Base-by-base conservation (phyloP, 2,113 vertebrate genomes). In the Pangasianodon gigas region DNA sequence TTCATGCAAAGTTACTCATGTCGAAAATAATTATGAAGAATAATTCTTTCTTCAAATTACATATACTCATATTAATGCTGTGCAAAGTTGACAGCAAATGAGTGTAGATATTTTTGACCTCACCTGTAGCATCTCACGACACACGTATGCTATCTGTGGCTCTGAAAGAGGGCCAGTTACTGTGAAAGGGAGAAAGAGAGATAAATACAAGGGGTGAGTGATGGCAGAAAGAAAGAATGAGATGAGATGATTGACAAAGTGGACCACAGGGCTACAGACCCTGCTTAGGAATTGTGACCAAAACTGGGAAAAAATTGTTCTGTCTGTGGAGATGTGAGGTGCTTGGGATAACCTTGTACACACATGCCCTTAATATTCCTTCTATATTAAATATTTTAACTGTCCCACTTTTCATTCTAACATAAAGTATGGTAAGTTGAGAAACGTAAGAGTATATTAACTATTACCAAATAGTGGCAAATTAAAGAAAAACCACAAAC, bases 41-140 rank as follows among this genome's bases (percentile, higher is more conserved):
- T 8, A 26, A 46, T 46, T 10, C 0, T 26, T 11, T 26, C 21
- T 46, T 26, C 1, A 24, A 75, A 75, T 46, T 46, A 11, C 9
- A 0, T 4, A 19, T 71, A 41, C 3, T 69, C 16, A 41, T 18
- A 80, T 51, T 51, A 6, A 29, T 80, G 44, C 24, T 48, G 0
- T n/a, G 29, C 6, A 6, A 80, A 8, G 3, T 10, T 81, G 77
- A 11, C 26, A 52, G 75, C 41, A 44, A 44, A 44, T 74, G 69
- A 71, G 67, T 26, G 46, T 16, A 52, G 48, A 32, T 56, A 8
- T 54, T 48, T 86, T 41, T 58, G 11, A 58, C 44, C 94, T 95
- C 89, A 98, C 98, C 96, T 97, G 97, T 1, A 98, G 95, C 92
- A 97, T 97, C 93, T 98, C 97, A 54, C 97, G 95, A 94, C 97